These are phyloP conservation scores for Solen grandis DNA, from an alignment of 1,140 invertebrate species.

Conservation along the genomic window DNA sequence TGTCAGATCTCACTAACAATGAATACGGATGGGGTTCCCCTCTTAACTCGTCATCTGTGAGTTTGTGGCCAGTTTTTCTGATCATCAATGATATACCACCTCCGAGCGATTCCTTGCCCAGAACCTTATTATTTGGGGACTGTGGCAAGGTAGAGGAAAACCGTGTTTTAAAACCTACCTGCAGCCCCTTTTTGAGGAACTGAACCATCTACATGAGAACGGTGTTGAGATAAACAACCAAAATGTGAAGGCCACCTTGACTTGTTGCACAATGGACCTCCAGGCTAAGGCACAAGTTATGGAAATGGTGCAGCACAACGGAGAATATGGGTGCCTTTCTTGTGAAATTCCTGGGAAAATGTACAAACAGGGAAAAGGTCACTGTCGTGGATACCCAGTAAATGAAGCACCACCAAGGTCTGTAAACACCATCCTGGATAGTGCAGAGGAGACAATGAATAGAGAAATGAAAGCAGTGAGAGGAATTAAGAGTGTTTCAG, in stretches of 20 bases:
- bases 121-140: slow-evolving; percentile 35
- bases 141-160: slow-evolving; percentile 33
- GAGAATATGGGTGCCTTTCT: slow-evolving; percentile 17
- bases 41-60: slow-evolving; percentile 10
- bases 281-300: slow-evolving; percentile 18
- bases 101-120: not conserved
- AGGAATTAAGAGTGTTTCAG: slow-evolving; percentile 12
- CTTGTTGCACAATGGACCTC: no score
- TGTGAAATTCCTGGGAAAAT: slow-evolving; percentile 18
- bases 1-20: no score
- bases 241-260: not conserved
- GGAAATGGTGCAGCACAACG: slow-evolving; percentile 26
- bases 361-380: not conserved
- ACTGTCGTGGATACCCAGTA: not conserved
- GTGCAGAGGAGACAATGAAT: not conserved
- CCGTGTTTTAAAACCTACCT: slow-evolving; percentile 28
- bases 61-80: slow-evolving; percentile 26
- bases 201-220: not conserved
- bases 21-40: slow-evolving; percentile 24
- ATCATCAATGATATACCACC: slow-evolving; percentile 26
- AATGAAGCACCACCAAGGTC: not conserved
- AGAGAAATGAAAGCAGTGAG: not conserved
- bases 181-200: slow-evolving; percentile 14
- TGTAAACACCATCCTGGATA: not conserved
- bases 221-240: slow-evolving; percentile 4